These are phyloP conservation scores for Aphidoletes aphidimyza DNA, from an alignment of 2,888 invertebrate species.

Conservation along the genomic window DNA sequence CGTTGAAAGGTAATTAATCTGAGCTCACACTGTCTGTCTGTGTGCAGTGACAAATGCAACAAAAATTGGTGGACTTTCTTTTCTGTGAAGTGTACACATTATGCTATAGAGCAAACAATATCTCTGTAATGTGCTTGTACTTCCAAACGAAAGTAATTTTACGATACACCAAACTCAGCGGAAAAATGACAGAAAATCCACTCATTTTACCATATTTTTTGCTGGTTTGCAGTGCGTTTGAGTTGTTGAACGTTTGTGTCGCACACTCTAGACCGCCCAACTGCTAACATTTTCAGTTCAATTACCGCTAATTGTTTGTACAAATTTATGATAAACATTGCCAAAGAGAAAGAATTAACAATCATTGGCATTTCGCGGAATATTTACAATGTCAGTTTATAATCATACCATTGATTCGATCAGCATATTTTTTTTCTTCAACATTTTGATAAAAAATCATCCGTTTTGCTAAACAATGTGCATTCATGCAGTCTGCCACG, in stretches of 20 bases:
- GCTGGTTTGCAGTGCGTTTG: background rate
- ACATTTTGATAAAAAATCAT: no score
- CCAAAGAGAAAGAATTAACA: background rate
- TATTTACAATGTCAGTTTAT: slow-evolving; percentile 17
- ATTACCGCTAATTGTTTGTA: slow-evolving; percentile 25
- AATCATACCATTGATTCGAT: background rate
- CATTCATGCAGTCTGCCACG: background rate
- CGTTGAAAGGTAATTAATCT: no score
- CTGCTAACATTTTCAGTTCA: background rate
- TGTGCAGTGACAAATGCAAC: no score
- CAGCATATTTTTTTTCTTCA: no score
- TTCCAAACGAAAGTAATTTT: slow-evolving; percentile 28
- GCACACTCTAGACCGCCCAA: no score
- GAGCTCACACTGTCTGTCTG: no score
- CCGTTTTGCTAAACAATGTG: background rate
- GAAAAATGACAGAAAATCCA: background rate
- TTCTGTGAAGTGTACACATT: no score
- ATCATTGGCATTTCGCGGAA: background rate
- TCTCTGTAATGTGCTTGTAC: no score
- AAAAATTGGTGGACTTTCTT: no score
- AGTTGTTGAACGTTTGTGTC: background rate
- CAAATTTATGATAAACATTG: background rate
- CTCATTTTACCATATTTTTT: background rate
- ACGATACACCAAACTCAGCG: background rate
- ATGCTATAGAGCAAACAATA: no score